Evolutionary conservation across 2,113 vertebrate genomes (phyloP).

Genomic region (Podiceps cristatus): DNA sequence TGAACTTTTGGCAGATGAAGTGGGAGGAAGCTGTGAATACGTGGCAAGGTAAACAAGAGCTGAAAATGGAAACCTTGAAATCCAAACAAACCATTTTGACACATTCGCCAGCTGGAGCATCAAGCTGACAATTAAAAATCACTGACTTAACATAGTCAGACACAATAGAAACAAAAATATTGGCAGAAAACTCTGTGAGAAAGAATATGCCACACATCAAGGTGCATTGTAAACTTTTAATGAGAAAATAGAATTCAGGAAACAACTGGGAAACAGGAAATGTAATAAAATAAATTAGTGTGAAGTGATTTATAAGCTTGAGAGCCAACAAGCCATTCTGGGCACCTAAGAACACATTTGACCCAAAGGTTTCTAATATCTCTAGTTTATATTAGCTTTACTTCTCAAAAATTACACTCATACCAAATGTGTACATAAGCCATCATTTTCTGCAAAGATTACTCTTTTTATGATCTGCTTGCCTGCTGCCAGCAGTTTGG

Average conservation of each 20-base stretch:
- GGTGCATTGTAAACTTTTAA: not conserved
- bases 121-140: conserved; percentile 32
- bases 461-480: not conserved
- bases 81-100: not conserved
- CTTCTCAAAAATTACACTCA: not conserved
- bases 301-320: not conserved
- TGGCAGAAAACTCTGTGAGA: not conserved
- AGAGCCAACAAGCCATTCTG: not conserved
- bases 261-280: not conserved
- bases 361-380: not conserved
- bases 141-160: not conserved
- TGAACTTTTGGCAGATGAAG: conserved; percentile 2
- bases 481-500: not conserved
- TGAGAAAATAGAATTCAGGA: not conserved
- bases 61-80: conserved; percentile 40
- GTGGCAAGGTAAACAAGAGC: not conserved
- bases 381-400: not conserved
- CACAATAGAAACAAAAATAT: conserved; percentile 38
- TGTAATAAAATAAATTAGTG: not conserved
- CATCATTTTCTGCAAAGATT: not conserved
- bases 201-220: not conserved
- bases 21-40: not conserved
- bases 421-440: not conserved
- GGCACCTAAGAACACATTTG: not conserved
- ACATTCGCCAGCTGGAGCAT: not conserved